Base-by-base conservation (phyloP, 1,140 invertebrate genomes). In the Drosophila yakuba region DNA sequence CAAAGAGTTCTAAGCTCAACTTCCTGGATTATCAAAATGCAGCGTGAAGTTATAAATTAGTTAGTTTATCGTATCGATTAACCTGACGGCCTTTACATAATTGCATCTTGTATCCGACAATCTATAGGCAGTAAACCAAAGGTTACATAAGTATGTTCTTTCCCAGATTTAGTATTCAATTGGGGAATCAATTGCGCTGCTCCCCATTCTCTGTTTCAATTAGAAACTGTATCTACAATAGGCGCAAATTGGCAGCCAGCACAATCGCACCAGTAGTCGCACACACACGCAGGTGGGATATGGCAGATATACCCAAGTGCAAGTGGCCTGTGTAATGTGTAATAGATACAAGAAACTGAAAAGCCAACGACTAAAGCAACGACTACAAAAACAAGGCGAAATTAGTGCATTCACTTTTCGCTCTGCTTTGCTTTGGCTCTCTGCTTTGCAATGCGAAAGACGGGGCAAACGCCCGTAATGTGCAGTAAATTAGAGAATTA, bases 331-430 rank as follows among this genome's bases (percentile, higher is more conserved):
- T 63, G 55, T 25, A 63, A 63, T 63, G 60, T 63, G 76, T 75
- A 83, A 84, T 85, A 80, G 81, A 85, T 63, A 76, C 71, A 71
- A 68, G 58, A 73, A 74, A 64, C 68, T 50, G 38, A 59, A 44
- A 66, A 69, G 44, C 50, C 52, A 48, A 25, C 55, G 38, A 52
- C 39, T 7, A 12, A 61, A 62, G 44, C 63, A 48, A 63, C 57
- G 28, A 59, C 57, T 48, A 48, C 25, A 15, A 10, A 38, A 20
- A 45, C 43, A 8, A 90, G 86, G 86, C 82, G 76, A 90, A 90
- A 90, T 90, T 90, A 90, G 86, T 90, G 86, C 86, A 90, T 90
- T 90, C 86, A 90, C 86, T 90, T 90, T 86, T 90, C 75, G 81
- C 74, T 82, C 73, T 59, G 78, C 81, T 72, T 68, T 68, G 47